Conservation (phyloP, 2,888 invertebrate genomes). For the Chrysolina oricalcia region DNA sequence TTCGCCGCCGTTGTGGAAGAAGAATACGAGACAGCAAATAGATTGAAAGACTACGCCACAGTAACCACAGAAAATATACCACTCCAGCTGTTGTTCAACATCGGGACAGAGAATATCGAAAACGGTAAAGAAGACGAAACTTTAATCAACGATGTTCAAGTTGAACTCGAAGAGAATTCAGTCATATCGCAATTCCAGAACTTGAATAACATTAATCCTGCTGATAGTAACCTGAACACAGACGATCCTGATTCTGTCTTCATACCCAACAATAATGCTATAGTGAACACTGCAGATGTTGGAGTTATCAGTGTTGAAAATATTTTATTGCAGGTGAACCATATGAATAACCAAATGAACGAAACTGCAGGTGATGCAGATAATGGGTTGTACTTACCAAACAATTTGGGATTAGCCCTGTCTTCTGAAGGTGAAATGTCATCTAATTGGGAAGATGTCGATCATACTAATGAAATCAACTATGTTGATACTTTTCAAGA, state of each 20-base stretch:
- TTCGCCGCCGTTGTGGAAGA: conserved; percentile 67
- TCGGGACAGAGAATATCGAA: conserved; percentile 70
- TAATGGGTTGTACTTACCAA: conserved; percentile 70
- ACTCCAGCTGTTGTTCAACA: conserved; percentile 69
- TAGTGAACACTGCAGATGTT: conserved; percentile 59
- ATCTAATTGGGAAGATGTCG: conserved; percentile 84
- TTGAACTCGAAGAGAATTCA: conserved; percentile 68
- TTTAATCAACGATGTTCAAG: conserved; percentile 66
- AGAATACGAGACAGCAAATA: conserved; percentile 68
- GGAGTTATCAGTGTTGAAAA: conserved; percentile 60
- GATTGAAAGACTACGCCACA: conserved; percentile 70
- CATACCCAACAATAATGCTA: conserved; percentile 43
- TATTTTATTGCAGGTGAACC: conserved; percentile 1
- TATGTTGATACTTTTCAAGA: conserved; percentile 78
- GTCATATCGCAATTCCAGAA: conserved; percentile 71
- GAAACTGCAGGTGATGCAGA: conserved; percentile 55
- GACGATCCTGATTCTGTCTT: conserved; percentile 12
- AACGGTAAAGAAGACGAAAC: conserved; percentile 68
- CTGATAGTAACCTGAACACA: neutral
- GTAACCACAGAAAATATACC: conserved; percentile 70
- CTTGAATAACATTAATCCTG: conserved; percentile 29
- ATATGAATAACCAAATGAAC: neutral
- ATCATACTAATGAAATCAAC: conserved; percentile 74
- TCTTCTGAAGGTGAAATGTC: conserved; percentile 85
- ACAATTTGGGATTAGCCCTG: conserved; percentile 82